A percentile compares a stretch with the other conserved stretches of the same genome.
Evolutionary conservation across 2,113 vertebrate species (phyloP).

Genomic region (Forbesichthys agassizii): DNA sequence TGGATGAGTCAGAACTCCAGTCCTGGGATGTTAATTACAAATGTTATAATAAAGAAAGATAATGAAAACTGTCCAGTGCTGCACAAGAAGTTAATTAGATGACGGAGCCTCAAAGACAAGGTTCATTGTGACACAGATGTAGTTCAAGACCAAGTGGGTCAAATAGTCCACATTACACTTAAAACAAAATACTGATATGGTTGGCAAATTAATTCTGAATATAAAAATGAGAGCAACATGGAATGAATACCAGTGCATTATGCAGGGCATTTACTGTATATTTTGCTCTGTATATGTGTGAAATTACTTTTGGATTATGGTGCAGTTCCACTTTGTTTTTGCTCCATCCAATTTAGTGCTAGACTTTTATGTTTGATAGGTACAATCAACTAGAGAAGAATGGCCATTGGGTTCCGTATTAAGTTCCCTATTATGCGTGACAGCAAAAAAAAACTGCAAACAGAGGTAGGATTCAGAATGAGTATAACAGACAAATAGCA

Average conservation of each 20-base stretch:
- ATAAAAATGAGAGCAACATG: constrained; percentile 37
- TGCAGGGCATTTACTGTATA: neutral
- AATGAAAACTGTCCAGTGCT: constrained; percentile 37
- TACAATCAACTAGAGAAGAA: constrained; percentile 13
- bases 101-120: constrained; percentile 67
- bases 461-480: neutral
- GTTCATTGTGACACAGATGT: constrained; percentile 45
- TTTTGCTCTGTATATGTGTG: constrained; percentile 35
- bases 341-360: constrained; percentile 8
- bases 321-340: neutral
- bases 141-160: constrained; percentile 18
- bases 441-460: neutral
- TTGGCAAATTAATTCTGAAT: constrained; percentile 8
- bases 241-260: neutral
- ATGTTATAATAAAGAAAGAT: constrained; percentile 62
- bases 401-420: constrained; percentile 19
- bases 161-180: constrained; percentile 25
- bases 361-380: constrained; percentile 5
- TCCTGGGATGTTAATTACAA: constrained; percentile 34
- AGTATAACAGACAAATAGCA: neutral
- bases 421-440: constrained; percentile 28
- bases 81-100: constrained; percentile 68
- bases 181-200: constrained; percentile 39
- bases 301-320: constrained; percentile 40
- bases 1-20: constrained; percentile 65